Evolutionary conservation across 1,140 invertebrate genomes (phyloP).

Genomic region (Drosophila pallidifrons): DNA sequence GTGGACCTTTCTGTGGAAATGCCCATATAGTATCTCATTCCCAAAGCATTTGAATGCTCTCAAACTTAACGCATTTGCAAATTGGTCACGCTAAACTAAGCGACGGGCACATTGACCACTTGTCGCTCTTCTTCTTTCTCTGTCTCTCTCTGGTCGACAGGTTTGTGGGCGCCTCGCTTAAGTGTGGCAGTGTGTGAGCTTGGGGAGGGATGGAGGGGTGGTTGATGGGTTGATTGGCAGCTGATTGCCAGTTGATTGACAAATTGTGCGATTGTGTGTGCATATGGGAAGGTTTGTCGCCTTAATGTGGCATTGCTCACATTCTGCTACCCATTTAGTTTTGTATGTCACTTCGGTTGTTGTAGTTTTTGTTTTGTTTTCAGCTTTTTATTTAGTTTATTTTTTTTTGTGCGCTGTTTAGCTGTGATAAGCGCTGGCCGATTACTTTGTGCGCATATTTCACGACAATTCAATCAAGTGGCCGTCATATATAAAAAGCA

Average conservation of each 20-base stretch:
- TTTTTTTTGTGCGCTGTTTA: constrained; percentile 12
- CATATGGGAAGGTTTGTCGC: constrained; percentile 36
- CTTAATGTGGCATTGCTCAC: constrained; percentile 39
- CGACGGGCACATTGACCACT: constrained; percentile 12
- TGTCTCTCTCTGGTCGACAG: constrained; percentile 2
- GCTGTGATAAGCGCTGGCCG: constrained; percentile 53
- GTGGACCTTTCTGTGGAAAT: too few species aligned
- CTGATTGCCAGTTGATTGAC: constrained; percentile 73
- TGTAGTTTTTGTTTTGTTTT: background rate
- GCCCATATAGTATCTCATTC: too few species aligned
- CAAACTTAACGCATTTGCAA: constrained; percentile 47
- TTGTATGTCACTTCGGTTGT: constrained; percentile 6
- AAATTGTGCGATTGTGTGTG: constrained; percentile 55
- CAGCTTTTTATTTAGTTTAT: constrained; percentile 4
- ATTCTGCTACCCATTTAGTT: constrained; percentile 41
- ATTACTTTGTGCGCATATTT: constrained; percentile 58
- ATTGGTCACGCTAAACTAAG: constrained; percentile 48
- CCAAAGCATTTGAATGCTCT: constrained; percentile 3
- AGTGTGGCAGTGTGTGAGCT: background rate
- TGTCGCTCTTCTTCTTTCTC: background rate
- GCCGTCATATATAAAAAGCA: constrained; percentile 39
- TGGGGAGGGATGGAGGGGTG: background rate
- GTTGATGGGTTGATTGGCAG: constrained; percentile 58
- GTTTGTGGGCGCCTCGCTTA: constrained; percentile 15
- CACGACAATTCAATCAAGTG: constrained; percentile 69